phyloP scores from a whole-genome alignment of 1,140 invertebrate species.

The Pygmarrhopalites habei region DNA sequence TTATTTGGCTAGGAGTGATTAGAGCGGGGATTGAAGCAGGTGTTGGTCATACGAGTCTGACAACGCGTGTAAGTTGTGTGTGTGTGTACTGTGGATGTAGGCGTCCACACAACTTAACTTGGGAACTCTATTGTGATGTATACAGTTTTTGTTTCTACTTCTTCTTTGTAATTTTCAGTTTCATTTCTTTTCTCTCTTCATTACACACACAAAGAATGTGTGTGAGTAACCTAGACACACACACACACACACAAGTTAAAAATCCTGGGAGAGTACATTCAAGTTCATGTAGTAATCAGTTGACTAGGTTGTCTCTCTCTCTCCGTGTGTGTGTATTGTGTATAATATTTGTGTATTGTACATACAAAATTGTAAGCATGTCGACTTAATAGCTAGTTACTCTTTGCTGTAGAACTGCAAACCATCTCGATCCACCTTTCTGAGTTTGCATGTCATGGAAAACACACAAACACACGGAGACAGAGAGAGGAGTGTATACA shows the following conservation, averaged over 20 bases:
- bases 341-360: no score
- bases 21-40: constrained; percentile 6
- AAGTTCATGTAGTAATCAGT: constrained; percentile 7
- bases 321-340: no score
- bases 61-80: no score
- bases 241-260: no score
- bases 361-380: constrained; percentile 4
- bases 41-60: no score
- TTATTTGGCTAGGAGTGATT: constrained; percentile 19
- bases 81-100: no score
- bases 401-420: constrained; percentile 1
- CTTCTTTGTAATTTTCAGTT: background rate
- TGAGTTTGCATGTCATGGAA: background rate
- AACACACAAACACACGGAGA: background rate
- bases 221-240: background rate
- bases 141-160: no score
- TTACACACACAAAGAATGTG: background rate
- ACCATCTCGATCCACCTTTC: constrained; percentile 6
- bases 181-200: background rate
- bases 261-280: no score
- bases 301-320: background rate
- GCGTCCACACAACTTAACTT: no score
- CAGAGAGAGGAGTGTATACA: no score
- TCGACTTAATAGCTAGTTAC: constrained; percentile 10
- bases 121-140: no score